Evolutionary conservation across 2,888 invertebrate species (phyloP).

Genomic region (Eupithecia centaureata): DNA sequence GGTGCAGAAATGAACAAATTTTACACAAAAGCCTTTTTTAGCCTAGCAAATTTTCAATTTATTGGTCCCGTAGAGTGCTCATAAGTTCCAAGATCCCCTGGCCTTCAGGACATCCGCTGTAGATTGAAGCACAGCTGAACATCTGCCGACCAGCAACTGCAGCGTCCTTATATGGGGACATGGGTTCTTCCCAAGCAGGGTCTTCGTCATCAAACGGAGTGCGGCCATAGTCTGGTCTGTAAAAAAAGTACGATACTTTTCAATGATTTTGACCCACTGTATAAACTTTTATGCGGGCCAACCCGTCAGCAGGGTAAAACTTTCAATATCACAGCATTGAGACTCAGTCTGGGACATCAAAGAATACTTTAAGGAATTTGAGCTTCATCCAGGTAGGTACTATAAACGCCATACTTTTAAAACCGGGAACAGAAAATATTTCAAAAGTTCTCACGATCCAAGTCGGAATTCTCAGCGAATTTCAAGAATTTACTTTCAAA

Average conservation of each 20-base stretch:
- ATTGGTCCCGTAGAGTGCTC: conserved; percentile 65
- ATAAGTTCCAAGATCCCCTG: conserved; percentile 86
- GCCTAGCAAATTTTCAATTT: not conserved
- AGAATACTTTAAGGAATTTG: not conserved
- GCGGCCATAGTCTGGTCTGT: conserved; percentile 84
- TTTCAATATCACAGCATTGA: not conserved
- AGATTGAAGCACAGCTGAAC: conserved; percentile 86
- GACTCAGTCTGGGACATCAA: not conserved
- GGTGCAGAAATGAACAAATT: not conserved
- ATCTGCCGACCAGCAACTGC: conserved; percentile 85
- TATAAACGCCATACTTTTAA: conserved; percentile 12
- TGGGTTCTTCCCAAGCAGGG: conserved; percentile 57
- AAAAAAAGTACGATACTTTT: conserved; percentile 44
- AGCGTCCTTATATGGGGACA: conserved; percentile 84
- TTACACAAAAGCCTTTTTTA: not conserved
- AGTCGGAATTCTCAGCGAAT: conserved; percentile 31
- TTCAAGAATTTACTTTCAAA: conserved; percentile 34
- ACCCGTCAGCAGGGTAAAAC: not conserved
- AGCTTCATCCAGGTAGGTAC: not conserved
- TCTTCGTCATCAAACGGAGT: conserved; percentile 77
- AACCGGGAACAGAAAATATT: conserved; percentile 30
- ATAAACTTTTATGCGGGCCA: no score
- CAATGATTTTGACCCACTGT: not conserved
- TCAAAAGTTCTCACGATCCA: conserved; percentile 32
- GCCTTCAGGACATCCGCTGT: conserved; percentile 84